Conservation (phyloP, 2,888 invertebrate genomes). For the Eumacrocentrus americanus region DNA sequence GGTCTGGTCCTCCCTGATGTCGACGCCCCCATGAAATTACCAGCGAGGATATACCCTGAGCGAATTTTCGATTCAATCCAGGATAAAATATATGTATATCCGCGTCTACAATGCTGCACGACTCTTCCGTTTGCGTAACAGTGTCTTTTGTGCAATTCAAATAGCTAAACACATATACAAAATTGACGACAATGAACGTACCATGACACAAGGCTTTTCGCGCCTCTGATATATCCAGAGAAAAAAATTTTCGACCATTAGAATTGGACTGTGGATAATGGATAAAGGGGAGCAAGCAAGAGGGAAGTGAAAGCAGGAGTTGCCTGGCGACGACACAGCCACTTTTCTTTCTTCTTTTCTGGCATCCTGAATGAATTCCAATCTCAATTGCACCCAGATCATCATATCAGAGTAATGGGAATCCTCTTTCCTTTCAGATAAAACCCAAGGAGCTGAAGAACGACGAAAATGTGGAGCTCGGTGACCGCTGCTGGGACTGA, state of each 20-base stretch:
- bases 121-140: constrained; percentile 4
- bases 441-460: neutral
- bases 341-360: neutral
- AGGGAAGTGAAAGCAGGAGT: constrained; percentile 10
- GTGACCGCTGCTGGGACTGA: constrained; percentile 64
- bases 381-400: too few species aligned
- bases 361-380: neutral
- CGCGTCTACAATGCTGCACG: neutral
- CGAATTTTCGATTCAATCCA: neutral
- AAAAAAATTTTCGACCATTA: neutral
- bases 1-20: neutral
- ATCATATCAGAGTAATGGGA: too few species aligned
- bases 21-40: neutral
- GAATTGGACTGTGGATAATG: neutral
- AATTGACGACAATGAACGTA: neutral
- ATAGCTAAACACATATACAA: neutral
- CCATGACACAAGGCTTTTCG: neutral
- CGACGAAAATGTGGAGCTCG: constrained; percentile 66
- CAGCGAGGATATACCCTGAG: neutral
- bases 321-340: constrained; percentile 4
- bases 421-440: neutral
- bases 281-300: neutral
- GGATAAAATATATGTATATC: too few species aligned
- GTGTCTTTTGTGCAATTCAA: neutral
- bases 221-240: neutral